Base-by-base conservation (phyloP, 2,888 invertebrate species). In the Dicranocentrus wangi region DNA sequence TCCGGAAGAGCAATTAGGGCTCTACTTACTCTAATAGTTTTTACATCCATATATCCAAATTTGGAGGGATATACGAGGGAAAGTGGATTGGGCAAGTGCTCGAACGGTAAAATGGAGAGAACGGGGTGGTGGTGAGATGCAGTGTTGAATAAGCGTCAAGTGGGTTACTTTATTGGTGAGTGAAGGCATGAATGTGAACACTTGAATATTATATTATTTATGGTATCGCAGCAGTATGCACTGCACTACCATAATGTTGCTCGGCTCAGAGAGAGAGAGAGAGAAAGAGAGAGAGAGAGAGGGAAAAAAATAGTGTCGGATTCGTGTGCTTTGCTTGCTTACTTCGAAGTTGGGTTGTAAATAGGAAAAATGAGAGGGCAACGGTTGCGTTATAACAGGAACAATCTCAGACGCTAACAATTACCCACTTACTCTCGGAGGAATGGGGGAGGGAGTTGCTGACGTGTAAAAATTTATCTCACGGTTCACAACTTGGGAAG, bases 401-500 rank as follows among this genome's bases (percentile, higher is more conserved):
- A 39, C 7, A 47, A 47, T 51, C 51, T 51, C 51, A 51, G 51
- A 47, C 2, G 15, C n/a, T 47, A 47, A 19, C 51, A 51, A 51
- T 51, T 51, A 51, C 32, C 32, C 32, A 32, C 51, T 51, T n/a
- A n/a, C n/a, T n/a, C n/a, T n/a, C n/a, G n/a, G n/a, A n/a, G n/a
- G n/a, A n/a, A 51, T 19, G 19, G 7, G 19, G 8, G 51, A 51
- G 19, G 25, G 43, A 43, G 25, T 51, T 28, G 53, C 47, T 73
- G 65, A 65, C 66, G 66, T 42, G 58, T 42, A n/a, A 66, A 75
- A 66, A 75, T 66, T 75, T 75, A 66, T 75, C 66, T 75, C 65
- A 66, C 43, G 75, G 66, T 66, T 75, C 66, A 66, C 66, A 19
- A 39, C 13, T 32, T 28, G n/a, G 58, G 15, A 25, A 58, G 25